A percentile compares a stretch with the other conserved stretches of the same genome.
Conservation (phyloP, 1,140 invertebrate species). For the Aphelinus atriplicis region DNA sequence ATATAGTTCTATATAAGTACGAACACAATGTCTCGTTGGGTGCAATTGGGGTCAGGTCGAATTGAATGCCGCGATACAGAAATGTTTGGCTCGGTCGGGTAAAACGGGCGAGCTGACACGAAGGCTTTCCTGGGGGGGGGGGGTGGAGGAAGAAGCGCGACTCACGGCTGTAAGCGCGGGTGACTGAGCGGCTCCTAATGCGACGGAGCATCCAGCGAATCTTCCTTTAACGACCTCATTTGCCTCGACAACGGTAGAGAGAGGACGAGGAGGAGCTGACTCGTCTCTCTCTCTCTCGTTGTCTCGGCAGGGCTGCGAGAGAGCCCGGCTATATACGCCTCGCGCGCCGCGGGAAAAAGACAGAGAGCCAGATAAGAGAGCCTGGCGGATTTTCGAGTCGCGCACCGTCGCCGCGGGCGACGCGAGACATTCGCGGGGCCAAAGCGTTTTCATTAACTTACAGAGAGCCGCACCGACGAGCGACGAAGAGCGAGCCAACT, state of each 20-base stretch:
- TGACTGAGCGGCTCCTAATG: constrained; percentile 38
- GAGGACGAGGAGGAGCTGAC: constrained; percentile 44
- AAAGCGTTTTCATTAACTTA: constrained; percentile 19
- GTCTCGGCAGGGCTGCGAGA: background rate
- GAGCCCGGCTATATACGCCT: background rate
- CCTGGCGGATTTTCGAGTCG: background rate
- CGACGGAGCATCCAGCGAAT: constrained; percentile 49
- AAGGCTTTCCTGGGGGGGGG: too few species aligned
- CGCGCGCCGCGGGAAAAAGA: background rate
- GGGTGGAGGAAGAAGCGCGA: background rate
- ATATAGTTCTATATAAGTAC: too few species aligned
- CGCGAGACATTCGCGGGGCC: background rate
- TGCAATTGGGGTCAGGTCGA: too few species aligned
- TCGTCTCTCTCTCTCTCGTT: background rate
- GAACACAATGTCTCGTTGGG: too few species aligned
- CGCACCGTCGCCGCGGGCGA: background rate
- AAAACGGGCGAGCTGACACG: background rate
- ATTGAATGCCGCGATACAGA: too few species aligned
- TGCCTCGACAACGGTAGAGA: constrained; percentile 50
- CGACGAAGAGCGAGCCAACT: background rate
- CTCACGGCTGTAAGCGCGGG: background rate
- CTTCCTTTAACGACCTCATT: constrained; percentile 58
- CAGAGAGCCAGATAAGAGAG: background rate
- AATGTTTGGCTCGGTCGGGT: too few species aligned
- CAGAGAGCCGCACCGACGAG: too few species aligned